These are phyloP conservation scores for Ptiloglossa arizonensis DNA, from an alignment of 1,140 invertebrate species.

Conservation along the genomic window DNA sequence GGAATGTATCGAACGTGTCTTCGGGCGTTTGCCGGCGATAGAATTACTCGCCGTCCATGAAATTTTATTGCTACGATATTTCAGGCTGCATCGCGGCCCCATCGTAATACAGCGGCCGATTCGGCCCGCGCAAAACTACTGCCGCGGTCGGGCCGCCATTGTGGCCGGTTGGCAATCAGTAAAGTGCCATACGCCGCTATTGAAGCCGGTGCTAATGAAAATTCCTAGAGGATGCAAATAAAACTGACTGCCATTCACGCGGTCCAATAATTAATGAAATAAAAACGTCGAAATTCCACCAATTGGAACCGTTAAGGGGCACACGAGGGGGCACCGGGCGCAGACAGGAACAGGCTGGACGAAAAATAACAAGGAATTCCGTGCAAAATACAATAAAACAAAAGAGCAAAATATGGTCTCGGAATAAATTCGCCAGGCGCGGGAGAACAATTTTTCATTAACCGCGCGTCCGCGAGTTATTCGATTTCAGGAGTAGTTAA, in stretches of 20 bases:
- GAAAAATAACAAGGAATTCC: neutral
- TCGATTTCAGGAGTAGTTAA: neutral
- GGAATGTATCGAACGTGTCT: slow-evolving; percentile 32
- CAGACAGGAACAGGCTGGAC: neutral
- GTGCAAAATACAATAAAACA: too few relatives aligned
- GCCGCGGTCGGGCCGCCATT: slow-evolving; percentile 26
- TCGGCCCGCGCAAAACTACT: slow-evolving; percentile 27
- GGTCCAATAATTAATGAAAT: slow-evolving; percentile 66
- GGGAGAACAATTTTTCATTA: slow-evolving; percentile 23
- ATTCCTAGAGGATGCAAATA: slow-evolving; percentile 56
- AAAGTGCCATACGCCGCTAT: slow-evolving; percentile 60
- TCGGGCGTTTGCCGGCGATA: slow-evolving; percentile 37
- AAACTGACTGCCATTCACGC: slow-evolving; percentile 57
- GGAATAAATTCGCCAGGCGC: neutral
- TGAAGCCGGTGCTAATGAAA: slow-evolving; percentile 59
- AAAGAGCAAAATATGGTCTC: neutral
- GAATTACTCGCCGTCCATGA: slow-evolving; percentile 36
- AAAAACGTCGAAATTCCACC: slow-evolving; percentile 62
- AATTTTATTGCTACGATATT: slow-evolving; percentile 61
- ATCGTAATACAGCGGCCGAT: slow-evolving; percentile 43
- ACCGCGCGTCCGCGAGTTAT: neutral
- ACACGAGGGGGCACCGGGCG: neutral
- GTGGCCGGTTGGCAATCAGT: slow-evolving; percentile 57
- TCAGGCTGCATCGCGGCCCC: slow-evolving; percentile 18
- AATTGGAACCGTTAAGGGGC: too few relatives aligned